Percentiles rank a stretch among this genome's conserved stretches.
These are phyloP conservation scores for Hyposoter dolosus DNA, from an alignment of 2,888 invertebrate genomes.

Conservation along the genomic window DNA sequence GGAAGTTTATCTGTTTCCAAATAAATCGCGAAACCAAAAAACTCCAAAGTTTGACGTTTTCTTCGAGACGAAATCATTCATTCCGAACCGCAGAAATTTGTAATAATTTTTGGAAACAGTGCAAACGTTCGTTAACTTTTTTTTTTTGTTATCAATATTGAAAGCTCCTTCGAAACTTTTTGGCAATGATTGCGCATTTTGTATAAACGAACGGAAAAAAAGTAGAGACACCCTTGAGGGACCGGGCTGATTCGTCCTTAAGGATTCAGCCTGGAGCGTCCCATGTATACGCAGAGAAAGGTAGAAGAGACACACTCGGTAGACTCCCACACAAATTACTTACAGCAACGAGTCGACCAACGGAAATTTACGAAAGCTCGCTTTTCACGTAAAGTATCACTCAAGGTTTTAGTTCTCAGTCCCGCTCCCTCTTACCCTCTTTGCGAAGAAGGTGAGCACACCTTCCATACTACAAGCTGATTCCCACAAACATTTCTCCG, in stretches of 20 bases:
- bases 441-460: conserved; percentile 31
- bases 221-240: no score
- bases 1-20: no score
- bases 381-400: conserved; percentile 77
- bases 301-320: conserved; percentile 76
- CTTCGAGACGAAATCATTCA: no score
- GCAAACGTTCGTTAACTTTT: no score
- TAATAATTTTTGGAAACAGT: no score
- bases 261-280: not conserved
- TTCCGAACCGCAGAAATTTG: no score
- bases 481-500: conserved; percentile 33
- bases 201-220: no score
- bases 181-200: no score
- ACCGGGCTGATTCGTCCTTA: not conserved
- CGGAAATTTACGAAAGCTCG: conserved; percentile 59
- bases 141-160: no score
- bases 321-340: conserved; percentile 80
- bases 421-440: conserved; percentile 64
- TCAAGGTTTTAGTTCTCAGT: conserved; percentile 78
- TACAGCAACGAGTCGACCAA: conserved; percentile 67
- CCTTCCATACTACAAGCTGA: conserved; percentile 13
- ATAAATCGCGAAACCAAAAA: no score
- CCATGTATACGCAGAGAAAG: conserved; percentile 37
- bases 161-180: no score
- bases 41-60: no score